Evolutionary conservation across 2,113 vertebrate species (phyloP).

Genomic region (Sclerurus mexicanus): DNA sequence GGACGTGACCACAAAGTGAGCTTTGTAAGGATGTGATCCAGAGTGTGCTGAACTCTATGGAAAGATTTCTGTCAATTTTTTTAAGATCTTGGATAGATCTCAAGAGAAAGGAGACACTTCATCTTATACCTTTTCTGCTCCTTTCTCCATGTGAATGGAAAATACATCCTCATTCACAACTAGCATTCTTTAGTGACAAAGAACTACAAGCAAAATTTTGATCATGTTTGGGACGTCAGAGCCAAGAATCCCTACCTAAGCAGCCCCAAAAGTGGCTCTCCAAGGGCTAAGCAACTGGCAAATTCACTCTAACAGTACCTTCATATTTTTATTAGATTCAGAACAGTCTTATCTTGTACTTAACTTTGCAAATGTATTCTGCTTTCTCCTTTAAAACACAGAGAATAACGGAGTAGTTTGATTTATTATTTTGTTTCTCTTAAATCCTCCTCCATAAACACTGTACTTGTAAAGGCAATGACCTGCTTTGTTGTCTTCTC

Average conservation of each 20-base stretch:
- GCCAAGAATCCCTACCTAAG: background rate
- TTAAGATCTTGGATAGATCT: background rate
- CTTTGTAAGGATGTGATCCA: background rate
- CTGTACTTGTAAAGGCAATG: background rate
- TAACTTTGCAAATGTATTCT: background rate
- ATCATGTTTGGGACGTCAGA: background rate
- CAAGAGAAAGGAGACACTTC: background rate
- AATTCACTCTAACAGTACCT: background rate
- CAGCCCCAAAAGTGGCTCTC: background rate
- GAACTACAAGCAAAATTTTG: background rate
- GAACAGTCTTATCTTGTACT: background rate
- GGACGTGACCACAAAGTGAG: background rate
- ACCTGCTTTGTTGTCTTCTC: background rate
- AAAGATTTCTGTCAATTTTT: background rate
- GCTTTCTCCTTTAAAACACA: background rate
- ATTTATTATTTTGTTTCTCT: background rate
- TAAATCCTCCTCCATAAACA: constrained; percentile 7
- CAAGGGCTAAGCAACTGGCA: background rate
- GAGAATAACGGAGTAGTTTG: background rate
- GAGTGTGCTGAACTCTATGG: background rate
- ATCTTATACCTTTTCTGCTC: background rate
- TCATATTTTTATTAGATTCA: background rate
- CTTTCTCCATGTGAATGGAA: background rate
- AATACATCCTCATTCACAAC: background rate
- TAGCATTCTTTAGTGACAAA: background rate